A percentile compares a stretch with the other conserved stretches of the same genome.
These are phyloP conservation scores for Notolabrus celidotus DNA, from an alignment of 2,797 vertebrate genomes.

Conservation along the genomic window DNA sequence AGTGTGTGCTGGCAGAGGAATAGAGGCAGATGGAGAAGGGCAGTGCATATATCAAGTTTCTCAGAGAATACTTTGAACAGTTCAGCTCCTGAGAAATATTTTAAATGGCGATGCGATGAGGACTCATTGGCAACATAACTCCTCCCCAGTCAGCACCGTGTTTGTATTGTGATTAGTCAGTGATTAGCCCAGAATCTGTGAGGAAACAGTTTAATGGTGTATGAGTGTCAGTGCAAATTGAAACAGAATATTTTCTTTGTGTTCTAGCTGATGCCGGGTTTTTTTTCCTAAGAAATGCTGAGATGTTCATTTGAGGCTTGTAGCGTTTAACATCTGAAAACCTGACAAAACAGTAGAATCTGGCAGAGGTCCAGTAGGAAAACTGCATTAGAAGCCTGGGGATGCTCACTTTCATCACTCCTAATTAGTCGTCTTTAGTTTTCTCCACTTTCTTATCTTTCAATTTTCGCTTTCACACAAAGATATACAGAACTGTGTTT, in stretches of 20 bases:
- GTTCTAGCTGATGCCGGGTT: conserved; percentile 29
- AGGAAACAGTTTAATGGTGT: conserved; percentile 27
- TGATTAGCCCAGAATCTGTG: conserved; percentile 56
- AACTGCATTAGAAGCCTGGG: conserved; percentile 5
- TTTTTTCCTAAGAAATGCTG: conserved; percentile 44
- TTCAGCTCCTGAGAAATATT: conserved; percentile 8
- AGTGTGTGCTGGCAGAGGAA: conserved; percentile 6
- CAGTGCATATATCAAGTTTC: conserved; percentile 35
- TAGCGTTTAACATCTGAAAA: conserved; percentile 35
- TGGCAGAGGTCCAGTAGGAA: not conserved
- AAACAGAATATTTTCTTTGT: conserved; percentile 44
- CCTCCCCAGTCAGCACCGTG: conserved; percentile 21
- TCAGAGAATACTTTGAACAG: conserved; percentile 16
- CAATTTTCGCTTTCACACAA: conserved; percentile 7
- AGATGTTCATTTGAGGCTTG: conserved; percentile 35
- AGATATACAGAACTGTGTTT: conserved; percentile 3
- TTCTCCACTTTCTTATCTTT: conserved; percentile 22
- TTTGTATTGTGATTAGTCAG: conserved; percentile 47
- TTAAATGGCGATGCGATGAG: conserved; percentile 39
- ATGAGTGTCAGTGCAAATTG: conserved; percentile 29
- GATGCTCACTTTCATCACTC: conserved; percentile 25
- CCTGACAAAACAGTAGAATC: conserved; percentile 28
- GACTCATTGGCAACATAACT: conserved; percentile 45
- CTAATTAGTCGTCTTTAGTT: conserved; percentile 30
- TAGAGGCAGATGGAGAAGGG: conserved; percentile 15